Conservation (phyloP, 1,140 invertebrate genomes). For the Diplogasteroides magnus region DNA sequence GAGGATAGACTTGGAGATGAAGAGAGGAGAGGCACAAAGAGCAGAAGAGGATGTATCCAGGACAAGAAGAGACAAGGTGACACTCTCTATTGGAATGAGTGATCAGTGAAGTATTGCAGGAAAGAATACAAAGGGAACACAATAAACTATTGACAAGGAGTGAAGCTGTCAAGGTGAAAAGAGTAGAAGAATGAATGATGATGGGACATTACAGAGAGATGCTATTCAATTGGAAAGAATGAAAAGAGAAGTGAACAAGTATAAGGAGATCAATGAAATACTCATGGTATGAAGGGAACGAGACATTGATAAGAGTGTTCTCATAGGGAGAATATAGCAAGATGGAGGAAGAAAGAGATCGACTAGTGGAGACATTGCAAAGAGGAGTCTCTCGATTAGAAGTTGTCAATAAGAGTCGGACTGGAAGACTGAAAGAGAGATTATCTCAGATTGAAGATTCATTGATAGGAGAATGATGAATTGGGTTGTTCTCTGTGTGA, state of each 20-base stretch:
- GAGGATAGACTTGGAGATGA: not conserved
- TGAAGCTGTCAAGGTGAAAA: not conserved
- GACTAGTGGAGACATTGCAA: not conserved
- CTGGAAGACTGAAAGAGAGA: not conserved
- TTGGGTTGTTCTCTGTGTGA: no score
- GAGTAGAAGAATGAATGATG: not conserved
- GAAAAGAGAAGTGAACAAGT: slow-evolving; percentile 10
- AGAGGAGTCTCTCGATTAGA: not conserved
- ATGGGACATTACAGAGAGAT: slow-evolving; percentile 3
- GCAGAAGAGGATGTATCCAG: not conserved
- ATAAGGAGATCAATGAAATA: slow-evolving; percentile 17
- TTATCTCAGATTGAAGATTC: not conserved
- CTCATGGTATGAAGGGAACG: not conserved
- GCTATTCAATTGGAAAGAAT: not conserved
- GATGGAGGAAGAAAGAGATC: not conserved
- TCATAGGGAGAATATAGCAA: not conserved
- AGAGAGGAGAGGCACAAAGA: not conserved
- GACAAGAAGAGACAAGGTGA: not conserved
- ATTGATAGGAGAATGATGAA: no score
- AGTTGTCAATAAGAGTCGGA: not conserved
- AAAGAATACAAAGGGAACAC: not conserved
- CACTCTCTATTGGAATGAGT: not conserved
- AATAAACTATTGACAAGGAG: not conserved
- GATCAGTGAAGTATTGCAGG: not conserved
- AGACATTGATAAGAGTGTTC: not conserved